These are phyloP conservation scores for Rapana venosa DNA, from an alignment of 2,888 invertebrate species.

Conservation along the genomic window DNA sequence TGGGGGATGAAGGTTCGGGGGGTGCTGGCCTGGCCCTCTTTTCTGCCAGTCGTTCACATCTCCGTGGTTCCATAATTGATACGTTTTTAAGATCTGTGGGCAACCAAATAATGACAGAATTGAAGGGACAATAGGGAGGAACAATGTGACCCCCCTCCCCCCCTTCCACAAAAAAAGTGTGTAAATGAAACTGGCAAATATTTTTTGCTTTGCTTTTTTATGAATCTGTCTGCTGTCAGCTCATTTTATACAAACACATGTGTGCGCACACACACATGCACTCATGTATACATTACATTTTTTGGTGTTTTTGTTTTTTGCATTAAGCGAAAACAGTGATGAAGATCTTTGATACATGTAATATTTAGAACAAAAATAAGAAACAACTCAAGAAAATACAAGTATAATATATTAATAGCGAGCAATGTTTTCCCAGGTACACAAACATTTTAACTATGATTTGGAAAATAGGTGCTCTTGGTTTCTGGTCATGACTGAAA, in stretches of 20 bases:
- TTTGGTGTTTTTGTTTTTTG: not conserved
- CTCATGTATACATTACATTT: too few relatives aligned
- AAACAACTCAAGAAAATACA: too few relatives aligned
- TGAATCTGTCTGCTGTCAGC: not conserved
- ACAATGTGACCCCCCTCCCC: too few relatives aligned
- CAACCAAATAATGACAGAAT: not conserved
- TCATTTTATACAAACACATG: not conserved
- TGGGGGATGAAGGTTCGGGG: not conserved
- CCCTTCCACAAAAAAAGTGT: not conserved
- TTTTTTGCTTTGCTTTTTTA: not conserved
- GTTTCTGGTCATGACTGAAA: not conserved
- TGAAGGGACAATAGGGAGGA: not conserved
- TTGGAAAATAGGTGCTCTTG: not conserved
- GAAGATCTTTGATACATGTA: not conserved
- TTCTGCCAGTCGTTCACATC: conserved; percentile 3
- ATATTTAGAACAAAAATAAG: too few relatives aligned
- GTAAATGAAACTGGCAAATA: not conserved
- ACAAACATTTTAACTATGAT: not conserved
- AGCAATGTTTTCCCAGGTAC: not conserved
- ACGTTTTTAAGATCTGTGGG: not conserved
- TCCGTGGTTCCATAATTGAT: not conserved
- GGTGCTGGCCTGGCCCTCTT: conserved; percentile 8
- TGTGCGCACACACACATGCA: not conserved
- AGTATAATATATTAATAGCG: too few relatives aligned
- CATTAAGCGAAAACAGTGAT: not conserved